phyloP scores from a whole-genome alignment of 2,888 invertebrate species.

The Ectemnius continuus region DNA sequence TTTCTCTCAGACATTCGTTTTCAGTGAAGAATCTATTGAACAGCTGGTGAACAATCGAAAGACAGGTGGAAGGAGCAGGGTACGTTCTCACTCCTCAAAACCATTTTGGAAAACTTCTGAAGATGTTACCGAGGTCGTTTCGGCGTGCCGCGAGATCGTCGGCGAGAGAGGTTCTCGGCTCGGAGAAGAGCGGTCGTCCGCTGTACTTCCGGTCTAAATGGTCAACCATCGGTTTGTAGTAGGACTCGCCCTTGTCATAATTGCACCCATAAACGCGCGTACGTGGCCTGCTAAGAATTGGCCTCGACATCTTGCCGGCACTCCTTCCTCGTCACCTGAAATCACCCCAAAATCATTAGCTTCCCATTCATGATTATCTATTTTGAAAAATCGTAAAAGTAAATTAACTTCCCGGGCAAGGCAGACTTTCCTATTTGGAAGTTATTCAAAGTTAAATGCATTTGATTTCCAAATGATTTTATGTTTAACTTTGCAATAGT shows the following conservation, averaged over 20 bases:
- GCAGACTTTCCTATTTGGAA: too few species aligned
- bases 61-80: conserved; percentile 32
- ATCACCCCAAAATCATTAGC: conserved; percentile 7
- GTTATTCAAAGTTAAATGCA: too few species aligned
- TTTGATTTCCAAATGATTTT: too few species aligned
- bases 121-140: conserved; percentile 78
- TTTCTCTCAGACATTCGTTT: conserved; percentile 35
- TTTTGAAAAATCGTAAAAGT: too few species aligned
- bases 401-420: too few species aligned
- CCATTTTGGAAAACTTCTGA: conserved; percentile 78
- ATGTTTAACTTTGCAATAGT: too few species aligned
- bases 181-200: conserved; percentile 78
- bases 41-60: conserved; percentile 32
- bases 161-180: conserved; percentile 78
- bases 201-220: conserved; percentile 86
- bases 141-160: conserved; percentile 80
- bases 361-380: too few species aligned
- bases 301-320: conserved; percentile 74
- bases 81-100: conserved; percentile 71
- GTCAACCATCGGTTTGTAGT: conserved; percentile 88
- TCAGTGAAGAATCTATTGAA: conserved; percentile 46
- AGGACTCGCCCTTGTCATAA: conserved; percentile 90
- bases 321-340: conserved; percentile 43
- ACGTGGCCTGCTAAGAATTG: conserved; percentile 82
- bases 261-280: conserved; percentile 92